Conservation (phyloP, 2,113 vertebrate species). For the Scopus umbretta region DNA sequence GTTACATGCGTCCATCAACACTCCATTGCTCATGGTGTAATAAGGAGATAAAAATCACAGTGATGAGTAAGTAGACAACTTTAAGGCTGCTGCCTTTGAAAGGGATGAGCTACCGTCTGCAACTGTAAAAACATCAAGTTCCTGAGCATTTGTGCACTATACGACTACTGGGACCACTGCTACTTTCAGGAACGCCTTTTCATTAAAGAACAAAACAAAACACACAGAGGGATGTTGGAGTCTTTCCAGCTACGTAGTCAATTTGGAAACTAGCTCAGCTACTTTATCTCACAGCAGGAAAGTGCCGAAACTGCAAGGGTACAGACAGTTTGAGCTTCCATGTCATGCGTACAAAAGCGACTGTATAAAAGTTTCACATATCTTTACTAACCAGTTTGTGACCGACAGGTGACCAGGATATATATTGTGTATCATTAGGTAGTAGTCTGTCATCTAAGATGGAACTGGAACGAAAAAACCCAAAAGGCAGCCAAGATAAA, state of each 20-base stretch:
- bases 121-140: background rate
- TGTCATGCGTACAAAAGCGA: background rate
- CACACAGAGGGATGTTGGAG: background rate
- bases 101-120: background rate
- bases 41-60: background rate
- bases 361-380: background rate
- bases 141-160: background rate
- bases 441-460: slow-evolving; percentile 42
- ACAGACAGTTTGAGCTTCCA: background rate
- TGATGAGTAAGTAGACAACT: background rate
- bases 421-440: slow-evolving; percentile 67
- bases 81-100: background rate
- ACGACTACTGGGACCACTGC: background rate
- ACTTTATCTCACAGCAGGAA: background rate
- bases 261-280: background rate
- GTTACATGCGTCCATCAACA: background rate
- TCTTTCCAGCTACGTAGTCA: background rate
- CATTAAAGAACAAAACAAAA: background rate
- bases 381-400: slow-evolving; percentile 78
- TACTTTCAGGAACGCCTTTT: background rate
- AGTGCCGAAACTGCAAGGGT: background rate
- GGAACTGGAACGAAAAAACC: slow-evolving; percentile 41
- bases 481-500: slow-evolving; percentile 24
- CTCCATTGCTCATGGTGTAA: background rate
- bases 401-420: slow-evolving; percentile 76